Evolutionary conservation across 2,113 vertebrate genomes (phyloP).

Genomic region (Anguilla japonica): DNA sequence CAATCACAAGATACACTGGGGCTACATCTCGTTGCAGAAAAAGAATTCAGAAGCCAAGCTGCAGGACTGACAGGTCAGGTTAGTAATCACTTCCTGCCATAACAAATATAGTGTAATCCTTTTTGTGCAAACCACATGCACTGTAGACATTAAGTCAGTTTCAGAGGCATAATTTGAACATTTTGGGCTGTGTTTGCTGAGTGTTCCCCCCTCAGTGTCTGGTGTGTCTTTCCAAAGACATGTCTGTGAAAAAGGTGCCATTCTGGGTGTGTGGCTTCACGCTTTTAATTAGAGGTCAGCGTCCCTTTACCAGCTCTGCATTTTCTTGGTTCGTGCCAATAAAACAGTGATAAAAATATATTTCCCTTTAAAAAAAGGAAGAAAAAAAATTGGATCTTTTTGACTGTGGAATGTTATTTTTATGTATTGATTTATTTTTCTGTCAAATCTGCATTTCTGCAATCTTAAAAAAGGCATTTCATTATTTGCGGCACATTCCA

Average conservation of each 20-base stretch:
- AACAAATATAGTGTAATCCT: background rate
- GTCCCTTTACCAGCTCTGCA: background rate
- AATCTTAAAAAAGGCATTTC: slow-evolving; percentile 51
- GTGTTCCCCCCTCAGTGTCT: background rate
- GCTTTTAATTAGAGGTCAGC: background rate
- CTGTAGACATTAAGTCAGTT: background rate
- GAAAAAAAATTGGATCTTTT: background rate
- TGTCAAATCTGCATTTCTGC: slow-evolving; percentile 49
- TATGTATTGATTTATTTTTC: background rate
- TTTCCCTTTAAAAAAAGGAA: background rate
- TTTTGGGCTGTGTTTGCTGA: background rate
- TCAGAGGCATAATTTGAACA: background rate
- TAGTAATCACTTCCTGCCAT: background rate
- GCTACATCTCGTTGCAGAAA: background rate
- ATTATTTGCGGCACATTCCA: slow-evolving; percentile 62
- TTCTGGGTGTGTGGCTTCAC: background rate
- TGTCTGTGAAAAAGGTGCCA: background rate
- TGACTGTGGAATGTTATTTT: background rate
- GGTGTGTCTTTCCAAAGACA: background rate
- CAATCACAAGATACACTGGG: background rate
- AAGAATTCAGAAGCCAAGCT: background rate
- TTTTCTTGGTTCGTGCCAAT: background rate
- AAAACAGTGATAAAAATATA: background rate
- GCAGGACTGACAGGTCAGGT: background rate
- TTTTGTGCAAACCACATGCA: background rate